These are phyloP conservation scores for Chondrosia reniformis DNA, from an alignment of 37 sponge, comb jelly and placozoan species.

Conservation along the genomic window DNA sequence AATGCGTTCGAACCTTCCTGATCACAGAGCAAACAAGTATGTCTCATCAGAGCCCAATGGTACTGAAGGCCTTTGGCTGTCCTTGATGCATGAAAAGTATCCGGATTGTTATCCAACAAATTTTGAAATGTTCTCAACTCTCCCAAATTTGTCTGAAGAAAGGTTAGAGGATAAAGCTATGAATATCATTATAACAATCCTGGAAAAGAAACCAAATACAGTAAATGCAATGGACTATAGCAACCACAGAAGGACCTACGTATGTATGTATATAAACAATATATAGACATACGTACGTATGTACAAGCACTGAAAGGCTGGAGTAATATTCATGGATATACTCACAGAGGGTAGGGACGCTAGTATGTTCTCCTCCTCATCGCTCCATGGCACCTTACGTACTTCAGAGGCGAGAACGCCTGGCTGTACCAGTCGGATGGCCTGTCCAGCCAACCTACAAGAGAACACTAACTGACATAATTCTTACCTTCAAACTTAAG, in stretches of 20 bases:
- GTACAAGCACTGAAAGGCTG: too few relatives aligned
- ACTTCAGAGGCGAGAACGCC: constrained; percentile 68
- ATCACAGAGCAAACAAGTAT: constrained; percentile 72
- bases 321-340: too few relatives aligned
- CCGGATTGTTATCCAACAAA: constrained; percentile 53
- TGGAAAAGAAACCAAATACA: too few relatives aligned
- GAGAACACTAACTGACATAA: constrained; percentile 11
- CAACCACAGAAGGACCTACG: neutral
- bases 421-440: constrained; percentile 66
- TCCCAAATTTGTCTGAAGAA: constrained; percentile 62
- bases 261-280: too few relatives aligned
- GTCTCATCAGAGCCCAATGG: constrained; percentile 93
- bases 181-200: too few relatives aligned
- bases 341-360: constrained; percentile 72
- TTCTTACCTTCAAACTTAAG: constrained; percentile 1
- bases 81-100: constrained; percentile 73
- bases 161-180: too few relatives aligned
- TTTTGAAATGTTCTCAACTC: constrained; percentile 68
- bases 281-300: too few relatives aligned
- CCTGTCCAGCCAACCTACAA: constrained; percentile 63
- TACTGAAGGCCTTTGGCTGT: constrained; percentile 79
- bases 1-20: constrained; percentile 61
- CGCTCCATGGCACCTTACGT: constrained; percentile 84
- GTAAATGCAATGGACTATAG: too few relatives aligned
- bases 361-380: constrained; percentile 76